Conservation (phyloP, 2,888 invertebrate species). For the Theretra japonica region DNA sequence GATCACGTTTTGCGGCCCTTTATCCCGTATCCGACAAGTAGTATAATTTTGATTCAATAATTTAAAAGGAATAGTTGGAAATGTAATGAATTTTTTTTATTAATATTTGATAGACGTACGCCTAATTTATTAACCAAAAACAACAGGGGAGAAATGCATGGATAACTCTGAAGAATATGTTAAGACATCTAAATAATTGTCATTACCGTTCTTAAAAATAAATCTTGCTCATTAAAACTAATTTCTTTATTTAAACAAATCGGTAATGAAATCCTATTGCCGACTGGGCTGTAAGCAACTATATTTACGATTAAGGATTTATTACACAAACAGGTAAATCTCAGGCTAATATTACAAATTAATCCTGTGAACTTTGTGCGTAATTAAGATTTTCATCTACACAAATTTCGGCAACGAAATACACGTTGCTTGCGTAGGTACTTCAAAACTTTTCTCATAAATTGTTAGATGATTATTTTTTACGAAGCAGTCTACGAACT, state of each 20-base stretch:
- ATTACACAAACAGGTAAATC: slow-evolving; percentile 53
- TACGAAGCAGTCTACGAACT: slow-evolving; percentile 32
- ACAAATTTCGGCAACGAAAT: slow-evolving; percentile 62
- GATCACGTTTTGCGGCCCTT: not conserved
- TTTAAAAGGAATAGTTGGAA: not conserved
- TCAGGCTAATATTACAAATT: slow-evolving; percentile 70
- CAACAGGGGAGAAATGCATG: no score
- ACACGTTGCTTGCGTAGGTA: slow-evolving; percentile 50
- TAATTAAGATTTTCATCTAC: slow-evolving; percentile 80
- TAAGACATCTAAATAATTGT: no score
- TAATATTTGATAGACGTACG: no score
- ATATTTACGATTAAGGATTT: slow-evolving; percentile 47
- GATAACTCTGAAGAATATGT: no score
- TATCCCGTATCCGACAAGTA: not conserved
- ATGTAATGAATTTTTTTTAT: not conserved
- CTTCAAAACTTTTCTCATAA: slow-evolving; percentile 73
- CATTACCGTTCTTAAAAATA: no score
- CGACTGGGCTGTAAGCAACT: not conserved
- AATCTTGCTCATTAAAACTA: not conserved
- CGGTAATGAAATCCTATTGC: not conserved
- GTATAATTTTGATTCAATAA: not conserved
- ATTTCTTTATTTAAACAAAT: not conserved
- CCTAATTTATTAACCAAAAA: no score
- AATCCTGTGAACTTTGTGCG: slow-evolving; percentile 70
- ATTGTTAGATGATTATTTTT: slow-evolving; percentile 68